Base-by-base conservation (phyloP, 1,140 invertebrate genomes). In the Scaptodrosophila lebanonensis region DNA sequence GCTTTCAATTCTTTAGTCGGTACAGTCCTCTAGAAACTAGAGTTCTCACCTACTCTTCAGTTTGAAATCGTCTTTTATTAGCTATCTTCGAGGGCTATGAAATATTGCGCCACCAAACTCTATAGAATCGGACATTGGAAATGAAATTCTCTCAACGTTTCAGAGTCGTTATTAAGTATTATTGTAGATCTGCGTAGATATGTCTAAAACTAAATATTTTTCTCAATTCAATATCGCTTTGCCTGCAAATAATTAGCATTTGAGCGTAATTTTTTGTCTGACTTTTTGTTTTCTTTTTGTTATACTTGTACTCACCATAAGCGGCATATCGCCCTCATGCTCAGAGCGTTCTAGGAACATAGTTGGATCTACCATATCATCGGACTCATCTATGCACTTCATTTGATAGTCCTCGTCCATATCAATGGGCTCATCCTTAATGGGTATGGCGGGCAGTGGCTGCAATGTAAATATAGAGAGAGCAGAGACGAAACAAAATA, bases 341-440 rank as follows among this genome's bases (percentile, higher is more conserved):
- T 85, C 68, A 45, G 71, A 83, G 22, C 84, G 71, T 57, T 85
- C 73, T 59, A 86, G 70, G 63, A 86, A 86, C 64, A 86, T 73
- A 42, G 84, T 86, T 30, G 84, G 84, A 66, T 86, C 84, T 39
- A 86, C 73, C 77, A 85, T 85, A 38, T 85, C 83, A 33, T 86
- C 84, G 17, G 84, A 86, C 48, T 86, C 84, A 42, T 86, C 84
- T 27, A 76, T 60, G 22, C 62, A 60, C 50, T 72, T 77, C 72
- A 83, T 83, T 27, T 83, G 76, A 53, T 71, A 86, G 42, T 83
- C 73, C 45, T 87, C 82, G 32, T 84, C 77, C 40, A 66, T 70
- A 39, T 87, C 85, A 20, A 72, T 45, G 11, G 85, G 85, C 61
- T 87, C 85, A 67, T 86, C 85, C 49, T 87, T 86, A 20, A 86